phyloP scores from a whole-genome alignment of 2,113 vertebrate species.

The Oryzias melastigma region DNA sequence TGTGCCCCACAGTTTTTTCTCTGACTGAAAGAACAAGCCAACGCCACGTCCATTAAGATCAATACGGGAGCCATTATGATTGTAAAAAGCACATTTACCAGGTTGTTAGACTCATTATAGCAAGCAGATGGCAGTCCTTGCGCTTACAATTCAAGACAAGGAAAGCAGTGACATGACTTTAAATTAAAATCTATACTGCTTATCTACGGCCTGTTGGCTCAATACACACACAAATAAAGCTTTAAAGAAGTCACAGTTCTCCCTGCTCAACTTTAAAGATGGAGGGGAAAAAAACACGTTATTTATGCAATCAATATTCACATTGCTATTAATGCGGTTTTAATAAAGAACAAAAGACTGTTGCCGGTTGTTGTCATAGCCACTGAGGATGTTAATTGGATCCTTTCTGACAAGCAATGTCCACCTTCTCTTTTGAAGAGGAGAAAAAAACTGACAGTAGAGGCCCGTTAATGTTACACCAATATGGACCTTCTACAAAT shows the following conservation, averaged over 20 bases:
- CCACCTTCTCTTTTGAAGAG: no score
- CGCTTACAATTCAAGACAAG: conserved; percentile 81
- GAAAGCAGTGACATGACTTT: conserved; percentile 91
- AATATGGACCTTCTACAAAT: no score
- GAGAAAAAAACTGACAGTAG: no score
- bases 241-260: conserved; percentile 66
- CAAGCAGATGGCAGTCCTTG: conserved; percentile 90
- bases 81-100: conserved; percentile 91
- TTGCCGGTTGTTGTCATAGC: no score
- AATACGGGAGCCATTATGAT: conserved; percentile 87
- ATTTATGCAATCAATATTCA: no score
- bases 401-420: no score
- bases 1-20: conserved; percentile 72
- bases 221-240: conserved; percentile 75
- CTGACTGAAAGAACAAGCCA: conserved; percentile 82
- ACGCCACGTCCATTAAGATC: conserved; percentile 85
- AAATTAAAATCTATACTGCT: conserved; percentile 98
- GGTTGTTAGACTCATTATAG: conserved; percentile 93
- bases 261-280: no score
- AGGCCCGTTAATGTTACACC: no score
- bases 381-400: no score
- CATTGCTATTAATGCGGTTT: no score
- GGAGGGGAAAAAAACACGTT: no score
- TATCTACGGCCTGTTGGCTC: conserved; percentile 82
- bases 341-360: no score